phyloP scores from a whole-genome alignment of 2,888 invertebrate genomes.

The Ochlodes sylvanus region DNA sequence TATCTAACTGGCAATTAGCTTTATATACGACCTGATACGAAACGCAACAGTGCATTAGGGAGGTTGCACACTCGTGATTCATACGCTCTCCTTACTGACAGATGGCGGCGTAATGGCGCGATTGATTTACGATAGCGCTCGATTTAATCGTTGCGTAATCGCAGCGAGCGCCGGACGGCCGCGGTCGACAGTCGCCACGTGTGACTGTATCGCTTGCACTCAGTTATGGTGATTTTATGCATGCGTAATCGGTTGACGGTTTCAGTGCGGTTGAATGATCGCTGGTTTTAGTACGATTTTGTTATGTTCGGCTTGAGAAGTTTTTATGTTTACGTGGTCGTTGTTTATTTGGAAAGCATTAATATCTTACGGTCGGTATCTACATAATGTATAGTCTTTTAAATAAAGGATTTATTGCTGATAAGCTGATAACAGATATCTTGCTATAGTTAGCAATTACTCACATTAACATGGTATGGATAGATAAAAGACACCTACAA shows the following conservation, averaged over 20 bases:
- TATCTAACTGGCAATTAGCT: background rate
- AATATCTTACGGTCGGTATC: too few species aligned
- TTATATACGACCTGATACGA: background rate
- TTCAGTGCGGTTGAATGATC: background rate
- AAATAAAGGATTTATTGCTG: too few species aligned
- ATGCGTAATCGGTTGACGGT: conserved; percentile 1
- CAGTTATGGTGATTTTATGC: conserved; percentile 23
- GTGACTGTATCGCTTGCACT: conserved; percentile 19
- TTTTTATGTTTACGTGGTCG: too few species aligned
- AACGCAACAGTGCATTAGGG: conserved; percentile 13
- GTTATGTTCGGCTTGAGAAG: too few species aligned
- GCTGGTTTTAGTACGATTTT: background rate
- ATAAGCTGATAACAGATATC: too few species aligned
- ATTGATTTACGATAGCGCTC: conserved; percentile 73
- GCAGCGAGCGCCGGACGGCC: conserved; percentile 15
- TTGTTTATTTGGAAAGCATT: too few species aligned
- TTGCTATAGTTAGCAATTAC: too few species aligned
- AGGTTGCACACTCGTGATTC: conserved; percentile 61
- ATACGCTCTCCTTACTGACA: conserved; percentile 77
- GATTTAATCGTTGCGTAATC: conserved; percentile 69
- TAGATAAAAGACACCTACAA: too few species aligned
- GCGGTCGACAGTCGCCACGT: conserved; percentile 21
- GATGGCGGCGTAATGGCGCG: conserved; percentile 74
- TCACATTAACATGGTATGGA: too few species aligned
- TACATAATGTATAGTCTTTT: too few species aligned